Evolutionary conservation across 2,888 invertebrate genomes (phyloP).

Genomic region (Drosophila heteroneura): DNA sequence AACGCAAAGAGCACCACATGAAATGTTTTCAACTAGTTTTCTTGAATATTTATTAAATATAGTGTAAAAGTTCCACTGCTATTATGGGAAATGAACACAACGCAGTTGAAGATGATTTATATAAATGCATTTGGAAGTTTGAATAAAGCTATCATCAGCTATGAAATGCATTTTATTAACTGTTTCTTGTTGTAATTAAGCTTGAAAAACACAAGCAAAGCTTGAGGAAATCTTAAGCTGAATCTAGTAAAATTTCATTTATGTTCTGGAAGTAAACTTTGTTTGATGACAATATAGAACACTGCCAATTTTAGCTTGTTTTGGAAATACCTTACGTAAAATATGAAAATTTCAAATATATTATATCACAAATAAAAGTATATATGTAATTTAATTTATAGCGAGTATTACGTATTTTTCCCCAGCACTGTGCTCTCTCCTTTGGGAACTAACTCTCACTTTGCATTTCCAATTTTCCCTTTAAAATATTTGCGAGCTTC

Average conservation of each 20-base stretch:
- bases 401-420: background rate
- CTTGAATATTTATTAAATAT: background rate
- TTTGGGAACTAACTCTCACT: background rate
- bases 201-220: too few species aligned
- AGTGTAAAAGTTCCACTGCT: background rate
- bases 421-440: background rate
- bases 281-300: too few species aligned
- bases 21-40: constrained; percentile 24
- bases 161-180: background rate
- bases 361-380: background rate
- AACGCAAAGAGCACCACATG: constrained; percentile 7
- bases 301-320: too few species aligned
- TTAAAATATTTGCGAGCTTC: background rate
- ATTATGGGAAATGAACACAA: background rate
- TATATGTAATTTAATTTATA: background rate
- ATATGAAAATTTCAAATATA: too few species aligned
- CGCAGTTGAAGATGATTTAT: background rate
- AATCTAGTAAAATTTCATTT: too few species aligned
- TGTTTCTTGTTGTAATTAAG: background rate
- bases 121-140: background rate
- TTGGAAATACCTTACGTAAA: too few species aligned
- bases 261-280: too few species aligned
- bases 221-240: background rate
- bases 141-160: background rate
- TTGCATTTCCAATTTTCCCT: background rate